These are phyloP conservation scores for Eumeta japonica DNA, from an alignment of 1,140 invertebrate species.

Conservation along the genomic window DNA sequence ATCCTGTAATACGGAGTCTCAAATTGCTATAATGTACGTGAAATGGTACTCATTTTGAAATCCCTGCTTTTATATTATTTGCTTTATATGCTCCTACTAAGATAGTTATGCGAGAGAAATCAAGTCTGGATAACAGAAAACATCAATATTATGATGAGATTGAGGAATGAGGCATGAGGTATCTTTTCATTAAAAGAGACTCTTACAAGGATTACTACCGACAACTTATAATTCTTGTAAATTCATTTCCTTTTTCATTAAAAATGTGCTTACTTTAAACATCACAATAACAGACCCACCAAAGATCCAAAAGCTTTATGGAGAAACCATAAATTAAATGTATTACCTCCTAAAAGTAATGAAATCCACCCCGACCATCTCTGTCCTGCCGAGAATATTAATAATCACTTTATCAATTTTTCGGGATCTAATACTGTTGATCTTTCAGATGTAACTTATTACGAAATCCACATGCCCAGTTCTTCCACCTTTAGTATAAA, in stretches of 20 bases:
- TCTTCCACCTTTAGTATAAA: slow-evolving; percentile 11
- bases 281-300: slow-evolving; percentile 12
- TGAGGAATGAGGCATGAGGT: slow-evolving; percentile 10
- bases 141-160: slow-evolving; percentile 14
- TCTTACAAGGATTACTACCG: slow-evolving; percentile 13
- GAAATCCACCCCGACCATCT: slow-evolving; percentile 3
- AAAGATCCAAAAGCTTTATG: slow-evolving; percentile 12
- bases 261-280: slow-evolving; percentile 16
- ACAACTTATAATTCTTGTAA: slow-evolving; percentile 10
- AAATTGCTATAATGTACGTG: too few relatives aligned
- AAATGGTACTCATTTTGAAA: too few relatives aligned
- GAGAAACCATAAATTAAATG: slow-evolving; percentile 12
- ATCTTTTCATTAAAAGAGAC: slow-evolving; percentile 3
- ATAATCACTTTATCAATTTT: slow-evolving; percentile 10
- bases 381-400: too few relatives aligned
- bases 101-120: neutral
- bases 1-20: too few relatives aligned
- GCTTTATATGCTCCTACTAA: slow-evolving; percentile 3
- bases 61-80: neutral
- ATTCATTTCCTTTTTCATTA: slow-evolving; percentile 2
- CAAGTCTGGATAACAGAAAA: slow-evolving; percentile 11
- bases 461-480: slow-evolving; percentile 3
- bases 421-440: neutral
- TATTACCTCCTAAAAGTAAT: slow-evolving; percentile 6
- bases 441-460: slow-evolving; percentile 7